Evolutionary conservation across 2,113 vertebrate species (phyloP), one percentile per base, ranked within the genome.

Genomic region (Notothenia rossii): DNA sequence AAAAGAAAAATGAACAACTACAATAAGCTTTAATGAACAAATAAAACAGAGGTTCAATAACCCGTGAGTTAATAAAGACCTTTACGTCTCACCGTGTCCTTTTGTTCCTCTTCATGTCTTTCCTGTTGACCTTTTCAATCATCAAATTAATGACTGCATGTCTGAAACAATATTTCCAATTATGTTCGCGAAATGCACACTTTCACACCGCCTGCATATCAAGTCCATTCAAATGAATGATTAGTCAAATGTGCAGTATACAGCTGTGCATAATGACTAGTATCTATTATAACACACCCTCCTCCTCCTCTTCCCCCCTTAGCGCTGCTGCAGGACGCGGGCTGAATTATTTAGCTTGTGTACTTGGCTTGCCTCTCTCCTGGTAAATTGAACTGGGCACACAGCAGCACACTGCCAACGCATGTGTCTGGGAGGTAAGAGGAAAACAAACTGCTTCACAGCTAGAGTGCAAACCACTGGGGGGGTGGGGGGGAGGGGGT

Each of bases 301-400:
- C 36, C 36, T n/a, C 67, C 11, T 33, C 33, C n/a, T 55, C 36
- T 29, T 72, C 56, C 61, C 51, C 45, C 65, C 46, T 68, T 75
- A 29, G 72, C 51, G 68, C 62, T 63, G 77, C 79, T 76, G 79
- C 85, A 82, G 83, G 79, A 85, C 56, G 61, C 64, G 11, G 65
- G 17, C 59, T 93, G 72, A 91, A 94, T 94, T 77, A 94, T 93
- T 94, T 83, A 94, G 81, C 40, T 51, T 81, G 81, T 88, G 77
- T 89, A 72, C 78, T 70, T 80, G 75, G 76, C 71, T 79, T 61
- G 68, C 72, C 73, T 77, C 53, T 62, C 80, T 73, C 45, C 29
- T 43, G 46, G 72, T 81, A 86, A 89, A 91, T 72, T 82, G 68
- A 80, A 82, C 55, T 20, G 54, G 81, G 79, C 80, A 75, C 68